These are phyloP conservation scores for Dufourea novaeangliae DNA, from an alignment of 1,140 invertebrate genomes.

Conservation along the genomic window DNA sequence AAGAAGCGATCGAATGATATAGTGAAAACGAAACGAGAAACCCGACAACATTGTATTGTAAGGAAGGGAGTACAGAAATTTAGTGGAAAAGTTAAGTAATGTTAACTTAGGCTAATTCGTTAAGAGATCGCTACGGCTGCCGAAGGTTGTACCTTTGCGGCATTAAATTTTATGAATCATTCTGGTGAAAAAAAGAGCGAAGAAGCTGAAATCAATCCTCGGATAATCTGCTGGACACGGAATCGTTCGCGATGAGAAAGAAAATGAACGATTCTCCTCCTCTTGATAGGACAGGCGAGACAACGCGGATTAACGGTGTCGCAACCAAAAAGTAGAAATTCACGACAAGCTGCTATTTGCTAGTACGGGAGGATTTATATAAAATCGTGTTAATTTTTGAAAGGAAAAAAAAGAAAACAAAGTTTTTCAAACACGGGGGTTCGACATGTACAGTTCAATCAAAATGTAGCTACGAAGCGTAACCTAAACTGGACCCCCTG, in stretches of 20 bases:
- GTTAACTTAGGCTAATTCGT: constrained; percentile 69
- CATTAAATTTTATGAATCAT: constrained; percentile 63
- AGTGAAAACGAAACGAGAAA: constrained; percentile 15
- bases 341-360: constrained; percentile 70
- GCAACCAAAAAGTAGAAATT: constrained; percentile 74
- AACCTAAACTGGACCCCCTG: constrained; percentile 59
- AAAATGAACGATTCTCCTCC: background rate
- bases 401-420: constrained; percentile 39
- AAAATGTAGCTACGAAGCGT: constrained; percentile 70
- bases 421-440: constrained; percentile 70
- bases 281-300: constrained; percentile 19
- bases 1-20: constrained; percentile 40
- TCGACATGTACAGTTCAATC: constrained; percentile 76
- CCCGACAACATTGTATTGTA: constrained; percentile 53
- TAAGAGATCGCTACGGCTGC: constrained; percentile 56
- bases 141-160: constrained; percentile 53
- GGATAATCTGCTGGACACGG: constrained; percentile 24
- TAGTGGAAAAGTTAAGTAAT: constrained; percentile 66
- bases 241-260: background rate
- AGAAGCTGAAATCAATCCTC: constrained; percentile 25
- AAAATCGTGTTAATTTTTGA: constrained; percentile 71
- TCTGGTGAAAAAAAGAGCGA: constrained; percentile 10
- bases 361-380: constrained; percentile 70
- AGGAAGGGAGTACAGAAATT: constrained; percentile 58
- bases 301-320: constrained; percentile 59